phyloP scores from a whole-genome alignment of 2,113 vertebrate species.

The Datnioides undecimradiatus region DNA sequence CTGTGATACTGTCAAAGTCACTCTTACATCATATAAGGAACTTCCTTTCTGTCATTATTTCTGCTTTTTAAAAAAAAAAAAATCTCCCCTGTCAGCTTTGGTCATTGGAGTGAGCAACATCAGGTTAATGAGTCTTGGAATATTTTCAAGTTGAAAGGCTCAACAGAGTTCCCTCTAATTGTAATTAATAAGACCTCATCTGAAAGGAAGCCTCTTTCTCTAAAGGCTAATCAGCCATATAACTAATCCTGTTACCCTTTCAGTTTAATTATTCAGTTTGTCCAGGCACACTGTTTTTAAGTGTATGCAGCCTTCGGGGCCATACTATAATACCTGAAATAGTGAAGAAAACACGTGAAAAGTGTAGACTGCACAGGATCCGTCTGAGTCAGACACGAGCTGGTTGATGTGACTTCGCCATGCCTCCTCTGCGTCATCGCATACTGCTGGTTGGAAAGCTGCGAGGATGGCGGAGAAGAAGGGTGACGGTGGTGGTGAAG shows the following conservation, averaged over 20 bases:
- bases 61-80: not conserved
- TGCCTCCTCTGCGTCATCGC: slow-evolving; percentile 89
- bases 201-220: slow-evolving; percentile 20
- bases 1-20: slow-evolving; percentile 14
- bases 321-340: slow-evolving; percentile 88
- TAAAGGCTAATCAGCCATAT: slow-evolving; percentile 49
- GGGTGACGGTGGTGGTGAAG: slow-evolving; percentile 91
- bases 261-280: slow-evolving; percentile 12
- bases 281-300: not conserved
- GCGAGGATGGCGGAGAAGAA: slow-evolving; percentile 98
- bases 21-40: not conserved
- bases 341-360: slow-evolving; percentile 97
- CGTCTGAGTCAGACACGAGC: slow-evolving; percentile 93
- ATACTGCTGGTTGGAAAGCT: slow-evolving; percentile 91
- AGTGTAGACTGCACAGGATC: slow-evolving; percentile 96
- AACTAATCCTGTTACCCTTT: slow-evolving; percentile 50
- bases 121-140: slow-evolving; percentile 43
- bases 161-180: slow-evolving; percentile 7
- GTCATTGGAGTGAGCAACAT: slow-evolving; percentile 56
- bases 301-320: not conserved
- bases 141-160: slow-evolving; percentile 21
- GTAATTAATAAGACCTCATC: slow-evolving; percentile 28
- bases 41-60: not conserved
- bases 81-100: slow-evolving; percentile 48
- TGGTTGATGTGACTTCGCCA: slow-evolving; percentile 96